Evolutionary conservation across 2,888 invertebrate species (phyloP).

Genomic region (Dolichopus griseipennis): DNA sequence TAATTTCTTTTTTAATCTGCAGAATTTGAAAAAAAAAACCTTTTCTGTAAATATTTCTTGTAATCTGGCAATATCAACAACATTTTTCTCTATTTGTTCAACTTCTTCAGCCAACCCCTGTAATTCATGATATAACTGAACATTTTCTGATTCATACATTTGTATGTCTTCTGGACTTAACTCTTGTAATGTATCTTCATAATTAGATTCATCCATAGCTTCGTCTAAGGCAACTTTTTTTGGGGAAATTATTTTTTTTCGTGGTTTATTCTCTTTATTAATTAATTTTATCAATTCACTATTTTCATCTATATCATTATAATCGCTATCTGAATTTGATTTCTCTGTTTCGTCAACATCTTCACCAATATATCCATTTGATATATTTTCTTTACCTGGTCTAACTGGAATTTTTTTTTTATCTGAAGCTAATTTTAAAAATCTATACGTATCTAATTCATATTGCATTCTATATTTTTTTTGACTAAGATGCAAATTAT

Average conservation of each 20-base stretch:
- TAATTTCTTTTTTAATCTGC: neutral
- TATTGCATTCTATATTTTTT: slow-evolving; percentile 79
- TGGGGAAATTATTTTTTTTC: slow-evolving; percentile 18
- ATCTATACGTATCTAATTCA: slow-evolving; percentile 71
- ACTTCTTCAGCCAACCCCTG: slow-evolving; percentile 87
- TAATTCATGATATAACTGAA: slow-evolving; percentile 74
- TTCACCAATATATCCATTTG: neutral
- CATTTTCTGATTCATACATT: slow-evolving; percentile 88
- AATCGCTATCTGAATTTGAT: slow-evolving; percentile 20
- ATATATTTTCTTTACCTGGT: slow-evolving; percentile 27
- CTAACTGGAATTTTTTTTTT: slow-evolving; percentile 36
- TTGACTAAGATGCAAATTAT: slow-evolving; percentile 79
- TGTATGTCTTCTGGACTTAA: slow-evolving; percentile 81
- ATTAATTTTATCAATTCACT: slow-evolving; percentile 13
- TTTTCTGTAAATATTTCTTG: slow-evolving; percentile 96
- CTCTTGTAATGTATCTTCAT: slow-evolving; percentile 35
- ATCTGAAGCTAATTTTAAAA: slow-evolving; percentile 58
- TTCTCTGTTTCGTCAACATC: slow-evolving; percentile 29
- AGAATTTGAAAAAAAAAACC: slow-evolving; percentile 38
- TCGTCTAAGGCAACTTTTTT: slow-evolving; percentile 38
- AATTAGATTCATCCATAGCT: slow-evolving; percentile 35
- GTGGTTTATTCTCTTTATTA: slow-evolving; percentile 19
- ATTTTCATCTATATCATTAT: slow-evolving; percentile 22
- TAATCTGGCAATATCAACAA: slow-evolving; percentile 88
- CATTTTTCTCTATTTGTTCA: slow-evolving; percentile 80